These are phyloP conservation scores for Pelmatolapia mariae DNA, from an alignment of 2,113 vertebrate genomes.

Conservation along the genomic window DNA sequence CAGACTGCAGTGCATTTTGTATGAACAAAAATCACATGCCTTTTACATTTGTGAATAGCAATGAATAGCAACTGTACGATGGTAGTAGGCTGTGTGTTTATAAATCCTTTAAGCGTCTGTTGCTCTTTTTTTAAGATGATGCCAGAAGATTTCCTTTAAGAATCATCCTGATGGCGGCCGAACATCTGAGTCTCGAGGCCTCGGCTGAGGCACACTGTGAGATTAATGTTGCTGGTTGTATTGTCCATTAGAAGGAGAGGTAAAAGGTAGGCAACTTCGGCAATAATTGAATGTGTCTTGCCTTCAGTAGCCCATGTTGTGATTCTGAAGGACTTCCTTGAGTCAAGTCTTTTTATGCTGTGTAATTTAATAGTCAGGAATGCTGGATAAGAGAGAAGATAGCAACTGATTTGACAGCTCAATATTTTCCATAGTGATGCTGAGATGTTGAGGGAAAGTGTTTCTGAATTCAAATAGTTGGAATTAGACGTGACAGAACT, in stretches of 20 bases:
- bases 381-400: constrained; percentile 24
- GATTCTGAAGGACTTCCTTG: background rate
- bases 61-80: background rate
- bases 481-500: constrained; percentile 16
- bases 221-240: background rate
- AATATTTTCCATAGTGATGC: constrained; percentile 2
- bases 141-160: background rate
- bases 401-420: constrained; percentile 46
- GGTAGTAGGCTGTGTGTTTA: background rate
- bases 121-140: too few relatives aligned
- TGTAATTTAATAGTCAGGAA: constrained; percentile 31
- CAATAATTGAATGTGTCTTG: background rate
- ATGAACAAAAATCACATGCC: background rate
- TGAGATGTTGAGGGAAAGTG: constrained; percentile 6
- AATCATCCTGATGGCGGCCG: background rate
- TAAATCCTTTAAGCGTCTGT: background rate
- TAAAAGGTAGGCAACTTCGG: background rate
- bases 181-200: background rate
- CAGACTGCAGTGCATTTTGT: background rate
- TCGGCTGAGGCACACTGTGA: background rate
- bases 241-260: background rate
- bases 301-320: background rate
- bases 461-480: constrained; percentile 12
- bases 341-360: constrained; percentile 12
- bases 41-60: background rate